These are phyloP conservation scores for Odontocolon sp. DNA, from an alignment of 2,888 invertebrate genomes.

Conservation along the genomic window DNA sequence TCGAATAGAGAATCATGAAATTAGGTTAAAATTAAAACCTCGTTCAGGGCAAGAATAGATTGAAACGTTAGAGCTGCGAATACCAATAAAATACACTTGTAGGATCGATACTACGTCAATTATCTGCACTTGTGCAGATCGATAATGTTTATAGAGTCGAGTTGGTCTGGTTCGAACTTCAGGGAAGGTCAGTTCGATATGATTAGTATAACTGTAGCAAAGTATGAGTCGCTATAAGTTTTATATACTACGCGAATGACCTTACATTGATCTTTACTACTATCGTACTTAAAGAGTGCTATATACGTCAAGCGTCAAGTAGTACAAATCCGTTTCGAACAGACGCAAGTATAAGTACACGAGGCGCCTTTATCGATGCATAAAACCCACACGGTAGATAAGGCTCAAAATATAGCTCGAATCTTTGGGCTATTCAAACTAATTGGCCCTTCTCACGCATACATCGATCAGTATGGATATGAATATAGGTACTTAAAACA, in stretches of 20 bases:
- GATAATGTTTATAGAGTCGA: no score
- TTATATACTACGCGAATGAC: background rate
- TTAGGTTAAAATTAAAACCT: no score
- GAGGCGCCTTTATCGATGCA: background rate
- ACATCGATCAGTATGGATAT: background rate
- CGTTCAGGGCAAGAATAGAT: no score
- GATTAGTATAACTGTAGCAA: background rate
- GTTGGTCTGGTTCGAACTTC: background rate
- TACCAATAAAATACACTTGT: no score
- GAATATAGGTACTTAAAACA: background rate
- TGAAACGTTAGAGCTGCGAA: no score
- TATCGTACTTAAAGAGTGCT: background rate
- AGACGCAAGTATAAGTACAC: slow-evolving; percentile 3
- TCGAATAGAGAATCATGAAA: no score
- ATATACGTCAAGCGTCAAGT: background rate
- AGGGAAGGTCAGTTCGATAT: slow-evolving; percentile 4
- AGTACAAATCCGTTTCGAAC: slow-evolving; percentile 19
- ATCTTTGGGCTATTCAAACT: background rate
- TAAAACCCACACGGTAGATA: background rate
- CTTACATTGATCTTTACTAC: background rate
- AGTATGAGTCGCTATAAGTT: background rate
- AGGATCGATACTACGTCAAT: no score
- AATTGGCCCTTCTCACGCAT: background rate
- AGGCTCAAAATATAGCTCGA: background rate
- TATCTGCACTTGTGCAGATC: no score